Conservation (phyloP, 1,140 invertebrate genomes). For the Drosophila subobscura region DNA sequence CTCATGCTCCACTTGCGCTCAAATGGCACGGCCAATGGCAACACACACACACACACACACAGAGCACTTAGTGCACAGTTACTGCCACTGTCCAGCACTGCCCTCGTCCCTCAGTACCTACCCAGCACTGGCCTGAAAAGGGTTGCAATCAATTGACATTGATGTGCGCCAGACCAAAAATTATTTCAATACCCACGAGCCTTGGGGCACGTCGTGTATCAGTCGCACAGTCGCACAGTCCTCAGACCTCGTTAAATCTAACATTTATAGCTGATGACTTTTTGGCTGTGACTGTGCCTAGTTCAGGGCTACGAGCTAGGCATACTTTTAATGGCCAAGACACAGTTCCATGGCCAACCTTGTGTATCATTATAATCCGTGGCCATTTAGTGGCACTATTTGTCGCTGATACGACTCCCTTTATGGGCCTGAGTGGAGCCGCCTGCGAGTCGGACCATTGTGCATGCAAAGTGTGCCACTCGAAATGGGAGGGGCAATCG, state of each 20-base stretch:
- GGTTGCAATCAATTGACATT: constrained; percentile 81
- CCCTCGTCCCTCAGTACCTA: neutral
- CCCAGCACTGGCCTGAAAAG: constrained; percentile 31
- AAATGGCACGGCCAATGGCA: constrained; percentile 41
- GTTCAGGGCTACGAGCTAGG: constrained; percentile 68
- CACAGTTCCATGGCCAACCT: constrained; percentile 14
- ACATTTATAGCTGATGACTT: constrained; percentile 79
- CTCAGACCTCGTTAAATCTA: constrained; percentile 68
- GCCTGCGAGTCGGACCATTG: constrained; percentile 24
- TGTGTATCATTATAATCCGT: constrained; percentile 78
- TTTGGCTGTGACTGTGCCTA: constrained; percentile 62
- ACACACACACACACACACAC: constrained; percentile 29
- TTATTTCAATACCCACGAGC: constrained; percentile 62
- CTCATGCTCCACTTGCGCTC: constrained; percentile 45
- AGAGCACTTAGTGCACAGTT: constrained; percentile 64
- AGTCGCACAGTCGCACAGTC: constrained; percentile 24
- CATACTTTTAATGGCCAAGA: constrained; percentile 69
- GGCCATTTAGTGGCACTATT: constrained; percentile 78
- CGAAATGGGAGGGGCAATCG: constrained; percentile 60
- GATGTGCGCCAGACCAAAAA: constrained; percentile 79
- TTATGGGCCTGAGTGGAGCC: constrained; percentile 53
- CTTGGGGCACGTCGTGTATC: constrained; percentile 37
- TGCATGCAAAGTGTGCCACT: constrained; percentile 75
- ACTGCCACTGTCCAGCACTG: constrained; percentile 6
- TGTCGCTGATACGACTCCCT: constrained; percentile 76